These are phyloP conservation scores for Empis stercorea DNA, from an alignment of 2,888 invertebrate species.

Conservation along the genomic window DNA sequence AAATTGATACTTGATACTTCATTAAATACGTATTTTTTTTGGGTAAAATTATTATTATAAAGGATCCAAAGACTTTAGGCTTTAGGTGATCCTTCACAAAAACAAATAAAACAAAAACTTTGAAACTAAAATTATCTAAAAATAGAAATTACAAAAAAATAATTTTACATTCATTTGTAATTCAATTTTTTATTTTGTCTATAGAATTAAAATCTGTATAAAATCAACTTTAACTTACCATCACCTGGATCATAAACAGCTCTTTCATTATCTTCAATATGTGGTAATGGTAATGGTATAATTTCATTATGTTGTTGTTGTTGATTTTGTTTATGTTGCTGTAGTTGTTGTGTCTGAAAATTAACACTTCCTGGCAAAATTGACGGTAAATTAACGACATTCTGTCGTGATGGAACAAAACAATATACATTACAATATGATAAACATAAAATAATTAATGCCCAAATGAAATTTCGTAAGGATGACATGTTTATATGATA, in stretches of 20 bases:
- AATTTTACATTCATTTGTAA: too few species aligned
- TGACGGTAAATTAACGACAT: background rate
- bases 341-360: background rate
- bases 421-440: background rate
- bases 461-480: background rate
- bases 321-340: background rate
- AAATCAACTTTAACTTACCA: slow-evolving; percentile 23
- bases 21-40: too few species aligned
- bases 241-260: slow-evolving; percentile 34
- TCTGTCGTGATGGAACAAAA: background rate
- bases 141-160: too few species aligned
- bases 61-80: too few species aligned
- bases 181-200: too few species aligned
- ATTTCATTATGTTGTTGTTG: background rate
- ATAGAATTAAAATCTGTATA: too few species aligned
- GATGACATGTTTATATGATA: background rate
- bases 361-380: background rate
- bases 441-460: background rate
- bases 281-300: background rate
- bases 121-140: too few species aligned
- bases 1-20: too few species aligned
- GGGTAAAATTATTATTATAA: too few species aligned
- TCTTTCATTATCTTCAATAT: slow-evolving; percentile 19
- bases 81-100: too few species aligned
- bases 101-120: too few species aligned